A percentile compares a stretch with the other conserved stretches of the same genome.
phyloP scores from a whole-genome alignment of 2,888 invertebrate species.

The Agrilus biguttatus region DNA sequence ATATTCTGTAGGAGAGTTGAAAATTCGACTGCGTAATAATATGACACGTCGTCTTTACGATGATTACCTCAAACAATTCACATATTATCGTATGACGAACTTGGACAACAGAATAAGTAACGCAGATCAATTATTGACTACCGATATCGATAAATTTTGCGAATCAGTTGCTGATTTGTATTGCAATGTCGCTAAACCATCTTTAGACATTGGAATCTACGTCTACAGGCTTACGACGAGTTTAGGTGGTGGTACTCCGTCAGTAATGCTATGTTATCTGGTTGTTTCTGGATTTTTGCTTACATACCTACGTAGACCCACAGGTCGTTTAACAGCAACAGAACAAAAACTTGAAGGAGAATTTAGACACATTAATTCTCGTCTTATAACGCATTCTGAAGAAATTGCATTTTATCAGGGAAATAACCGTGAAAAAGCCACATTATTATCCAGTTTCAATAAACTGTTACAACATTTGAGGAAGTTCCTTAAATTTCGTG shows the following conservation, averaged over 20 bases:
- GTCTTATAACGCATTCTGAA: conserved; percentile 93
- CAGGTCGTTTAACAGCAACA: conserved; percentile 74
- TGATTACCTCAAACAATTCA: conserved; percentile 89
- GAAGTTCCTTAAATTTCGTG: conserved; percentile 77
- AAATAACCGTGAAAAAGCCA: conserved; percentile 75
- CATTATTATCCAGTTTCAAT: conserved; percentile 75
- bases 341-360: conserved; percentile 98
- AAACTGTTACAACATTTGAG: conserved; percentile 74
- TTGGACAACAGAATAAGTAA: conserved; percentile 90
- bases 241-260: conserved; percentile 80
- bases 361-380: conserved; percentile 89
- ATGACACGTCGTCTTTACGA: conserved; percentile 76
- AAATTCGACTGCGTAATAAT: conserved; percentile 78
- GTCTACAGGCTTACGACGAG: conserved; percentile 70
- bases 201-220: conserved; percentile 89
- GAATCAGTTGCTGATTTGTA: conserved; percentile 90
- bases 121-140: conserved; percentile 89
- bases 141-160: conserved; percentile 95
- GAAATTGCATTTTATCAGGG: conserved; percentile 79
- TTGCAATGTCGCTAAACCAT: conserved; percentile 90
- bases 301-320: conserved; percentile 76
- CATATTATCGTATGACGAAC: conserved; percentile 94
- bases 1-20: conserved; percentile 88
- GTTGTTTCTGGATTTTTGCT: conserved; percentile 74
- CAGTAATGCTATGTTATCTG: conserved; percentile 76